phyloP scores from a whole-genome alignment of 1,140 invertebrate genomes.

The Lepeophtheirus salmonis region DNA sequence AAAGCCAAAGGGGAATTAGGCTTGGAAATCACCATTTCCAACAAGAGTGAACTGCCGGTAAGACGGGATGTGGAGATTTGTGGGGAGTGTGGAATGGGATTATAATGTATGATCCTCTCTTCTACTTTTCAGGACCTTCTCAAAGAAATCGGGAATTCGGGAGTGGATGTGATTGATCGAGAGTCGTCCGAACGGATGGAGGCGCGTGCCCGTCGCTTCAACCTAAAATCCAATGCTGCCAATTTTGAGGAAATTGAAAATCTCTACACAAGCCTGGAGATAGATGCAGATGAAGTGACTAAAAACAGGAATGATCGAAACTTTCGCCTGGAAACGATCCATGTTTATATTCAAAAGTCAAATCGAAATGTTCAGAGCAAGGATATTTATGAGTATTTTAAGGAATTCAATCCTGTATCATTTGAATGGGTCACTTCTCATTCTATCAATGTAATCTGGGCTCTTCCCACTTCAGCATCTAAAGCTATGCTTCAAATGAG shows the following conservation, averaged over 20 bases:
- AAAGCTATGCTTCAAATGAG: slow-evolving; percentile 1
- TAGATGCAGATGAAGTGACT: neutral
- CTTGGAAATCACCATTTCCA: too few species aligned
- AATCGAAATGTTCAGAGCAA: neutral
- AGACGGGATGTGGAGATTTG: too few species aligned
- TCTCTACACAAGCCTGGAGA: neutral
- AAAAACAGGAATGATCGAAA: neutral
- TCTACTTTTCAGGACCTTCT: neutral
- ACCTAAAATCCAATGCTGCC: neutral
- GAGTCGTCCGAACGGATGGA: neutral
- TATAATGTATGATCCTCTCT: too few species aligned
- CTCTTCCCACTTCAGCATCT: neutral
- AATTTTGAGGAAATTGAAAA: neutral
- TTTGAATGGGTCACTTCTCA: slow-evolving; percentile 6
- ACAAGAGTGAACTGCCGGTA: too few species aligned
- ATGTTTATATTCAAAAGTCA: neutral
- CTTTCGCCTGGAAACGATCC: slow-evolving; percentile 3
- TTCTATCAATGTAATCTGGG: slow-evolving; percentile 5
- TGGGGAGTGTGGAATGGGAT: too few species aligned
- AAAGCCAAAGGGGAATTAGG: too few species aligned
- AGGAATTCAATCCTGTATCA: slow-evolving; percentile 6
- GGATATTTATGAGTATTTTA: slow-evolving; percentile 9
- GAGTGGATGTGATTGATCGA: neutral
- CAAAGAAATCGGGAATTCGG: neutral
- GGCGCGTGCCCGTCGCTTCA: neutral